Evolutionary conservation across 2,888 invertebrate species (phyloP).

Genomic region (Tanypteryx hageni): DNA sequence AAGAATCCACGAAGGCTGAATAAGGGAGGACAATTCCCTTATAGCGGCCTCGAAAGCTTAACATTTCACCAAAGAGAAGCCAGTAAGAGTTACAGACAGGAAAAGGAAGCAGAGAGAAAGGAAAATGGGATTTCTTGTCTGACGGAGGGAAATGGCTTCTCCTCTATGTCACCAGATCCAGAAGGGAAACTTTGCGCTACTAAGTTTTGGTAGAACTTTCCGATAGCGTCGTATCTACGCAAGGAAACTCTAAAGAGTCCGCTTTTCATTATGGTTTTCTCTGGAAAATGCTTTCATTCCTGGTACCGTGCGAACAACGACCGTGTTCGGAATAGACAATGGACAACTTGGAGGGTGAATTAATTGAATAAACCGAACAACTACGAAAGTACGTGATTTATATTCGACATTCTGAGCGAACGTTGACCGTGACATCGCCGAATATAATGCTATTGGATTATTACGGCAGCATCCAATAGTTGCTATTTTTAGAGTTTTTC

Average conservation of each 20-base stretch:
- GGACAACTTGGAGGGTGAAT: no score
- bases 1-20: no score
- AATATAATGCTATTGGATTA: no score
- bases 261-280: not conserved
- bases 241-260: conserved; percentile 5
- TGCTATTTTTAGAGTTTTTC: no score
- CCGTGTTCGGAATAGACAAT: no score
- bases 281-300: not conserved
- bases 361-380: no score
- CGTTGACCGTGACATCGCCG: no score
- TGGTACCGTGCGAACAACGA: no score
- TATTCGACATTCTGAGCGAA: no score
- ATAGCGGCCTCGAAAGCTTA: not conserved
- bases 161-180: conserved; percentile 10
- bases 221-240: not conserved
- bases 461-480: no score
- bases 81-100: not conserved
- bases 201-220: conserved; percentile 17
- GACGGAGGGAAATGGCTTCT: conserved; percentile 42
- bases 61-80: not conserved
- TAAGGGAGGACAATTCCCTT: no score
- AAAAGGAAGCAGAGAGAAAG: not conserved
- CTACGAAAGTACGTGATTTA: no score
- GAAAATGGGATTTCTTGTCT: conserved; percentile 30
- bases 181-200: conserved; percentile 32